phyloP scores from a whole-genome alignment of 1,140 invertebrate species.

The Riptortus pedestris region DNA sequence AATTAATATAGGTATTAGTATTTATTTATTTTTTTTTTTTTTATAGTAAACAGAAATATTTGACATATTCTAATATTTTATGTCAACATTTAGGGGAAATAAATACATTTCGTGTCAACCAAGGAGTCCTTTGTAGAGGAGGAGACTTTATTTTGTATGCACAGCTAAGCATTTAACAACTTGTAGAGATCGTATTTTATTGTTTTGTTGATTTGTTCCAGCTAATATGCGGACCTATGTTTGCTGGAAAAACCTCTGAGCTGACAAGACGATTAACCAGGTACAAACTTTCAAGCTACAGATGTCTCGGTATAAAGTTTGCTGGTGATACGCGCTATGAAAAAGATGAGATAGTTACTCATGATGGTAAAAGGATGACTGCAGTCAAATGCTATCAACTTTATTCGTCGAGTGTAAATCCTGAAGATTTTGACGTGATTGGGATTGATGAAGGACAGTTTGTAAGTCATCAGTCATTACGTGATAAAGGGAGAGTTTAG shows the following conservation, averaged over 20 bases:
- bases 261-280: conserved; percentile 49
- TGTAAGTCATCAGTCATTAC: conserved; percentile 32
- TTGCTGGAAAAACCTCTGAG: conserved; percentile 57
- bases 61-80: too few species aligned
- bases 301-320: conserved; percentile 50
- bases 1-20: too few species aligned
- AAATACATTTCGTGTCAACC: too few species aligned
- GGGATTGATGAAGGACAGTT: conserved; percentile 60
- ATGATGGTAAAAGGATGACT: conserved; percentile 45
- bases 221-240: conserved; percentile 57
- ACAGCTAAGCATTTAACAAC: too few species aligned
- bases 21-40: too few species aligned
- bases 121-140: too few species aligned
- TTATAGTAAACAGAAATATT: too few species aligned
- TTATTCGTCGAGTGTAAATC: conserved; percentile 30
- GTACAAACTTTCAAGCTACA: conserved; percentile 48
- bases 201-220: conserved; percentile 32
- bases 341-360: conserved; percentile 43
- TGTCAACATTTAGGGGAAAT: too few species aligned
- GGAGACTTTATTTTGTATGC: too few species aligned
- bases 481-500: too few species aligned
- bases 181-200: too few species aligned
- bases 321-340: conserved; percentile 47
- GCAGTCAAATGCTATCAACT: conserved; percentile 39
- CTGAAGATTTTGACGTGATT: conserved; percentile 43